These are phyloP conservation scores for Mus spicilegus DNA, from an alignment of 2,113 vertebrate genomes.

Conservation along the genomic window DNA sequence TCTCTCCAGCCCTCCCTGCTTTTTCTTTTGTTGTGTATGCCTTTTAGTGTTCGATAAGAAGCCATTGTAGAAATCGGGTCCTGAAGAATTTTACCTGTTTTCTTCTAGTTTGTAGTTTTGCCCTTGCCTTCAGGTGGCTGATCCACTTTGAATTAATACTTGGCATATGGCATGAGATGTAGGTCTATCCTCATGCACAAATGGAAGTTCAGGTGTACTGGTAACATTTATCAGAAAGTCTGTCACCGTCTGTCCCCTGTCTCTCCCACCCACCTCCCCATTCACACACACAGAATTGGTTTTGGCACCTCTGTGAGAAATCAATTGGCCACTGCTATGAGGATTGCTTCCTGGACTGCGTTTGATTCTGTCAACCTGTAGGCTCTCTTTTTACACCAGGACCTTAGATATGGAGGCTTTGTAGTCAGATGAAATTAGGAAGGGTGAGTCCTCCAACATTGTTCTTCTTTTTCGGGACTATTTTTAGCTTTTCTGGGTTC, in stretches of 20 bases:
- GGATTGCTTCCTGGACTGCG: background rate
- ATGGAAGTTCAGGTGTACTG: background rate
- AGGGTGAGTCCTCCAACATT: background rate
- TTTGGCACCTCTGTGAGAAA: background rate
- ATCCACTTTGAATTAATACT: background rate
- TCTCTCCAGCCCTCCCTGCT: background rate
- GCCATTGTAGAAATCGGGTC: background rate
- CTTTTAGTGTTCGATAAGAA: background rate
- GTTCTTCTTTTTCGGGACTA: background rate
- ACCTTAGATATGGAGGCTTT: background rate
- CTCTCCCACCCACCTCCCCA: background rate
- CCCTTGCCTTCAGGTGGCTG: background rate
- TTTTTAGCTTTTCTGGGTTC: slow-evolving; percentile 1
- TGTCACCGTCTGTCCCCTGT: background rate
- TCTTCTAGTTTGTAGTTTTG: background rate
- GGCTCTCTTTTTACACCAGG: background rate
- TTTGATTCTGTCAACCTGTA: background rate
- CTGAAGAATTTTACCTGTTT: background rate
- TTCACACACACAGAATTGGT: background rate
- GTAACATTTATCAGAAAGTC: background rate
- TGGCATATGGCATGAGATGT: background rate
- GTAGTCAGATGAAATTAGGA: slow-evolving; percentile 1
- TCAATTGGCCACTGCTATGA: background rate
- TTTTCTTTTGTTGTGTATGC: background rate
- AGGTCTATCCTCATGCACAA: background rate